phyloP scores from a whole-genome alignment of 2,113 vertebrate genomes.

The Chaenogobius annularis region DNA sequence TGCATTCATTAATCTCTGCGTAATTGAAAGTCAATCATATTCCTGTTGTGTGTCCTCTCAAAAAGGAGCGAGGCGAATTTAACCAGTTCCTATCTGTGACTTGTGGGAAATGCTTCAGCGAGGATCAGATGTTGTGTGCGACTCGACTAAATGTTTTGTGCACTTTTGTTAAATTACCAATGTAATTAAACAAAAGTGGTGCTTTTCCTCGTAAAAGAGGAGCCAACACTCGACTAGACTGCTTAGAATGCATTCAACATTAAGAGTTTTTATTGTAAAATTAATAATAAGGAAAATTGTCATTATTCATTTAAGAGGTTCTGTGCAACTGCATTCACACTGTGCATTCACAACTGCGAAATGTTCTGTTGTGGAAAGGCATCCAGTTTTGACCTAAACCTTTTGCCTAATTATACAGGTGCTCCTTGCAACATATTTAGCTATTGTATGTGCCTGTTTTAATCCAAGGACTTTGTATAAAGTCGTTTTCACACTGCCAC shows the following conservation, averaged over 20 bases:
- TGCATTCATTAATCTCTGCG: background rate
- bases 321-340: too few relatives aligned
- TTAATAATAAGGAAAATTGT: too few relatives aligned
- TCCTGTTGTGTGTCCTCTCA: constrained; percentile 3
- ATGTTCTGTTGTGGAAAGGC: too few relatives aligned
- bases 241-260: background rate
- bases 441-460: background rate
- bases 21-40: background rate
- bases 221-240: background rate
- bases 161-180: constrained; percentile 12
- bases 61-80: background rate
- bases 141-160: constrained; percentile 1
- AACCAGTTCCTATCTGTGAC: background rate
- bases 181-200: constrained; percentile 14
- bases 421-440: background rate
- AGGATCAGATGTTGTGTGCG: constrained; percentile 8
- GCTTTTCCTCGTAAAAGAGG: background rate
- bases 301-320: too few relatives aligned
- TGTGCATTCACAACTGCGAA: too few relatives aligned
- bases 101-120: background rate
- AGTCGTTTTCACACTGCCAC: too few relatives aligned
- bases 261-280: background rate
- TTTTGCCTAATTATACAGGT: background rate
- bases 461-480: background rate
- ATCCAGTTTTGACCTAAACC: background rate